Conservation (phyloP, 2,888 invertebrate genomes). For the Galerucella calmariensis region DNA sequence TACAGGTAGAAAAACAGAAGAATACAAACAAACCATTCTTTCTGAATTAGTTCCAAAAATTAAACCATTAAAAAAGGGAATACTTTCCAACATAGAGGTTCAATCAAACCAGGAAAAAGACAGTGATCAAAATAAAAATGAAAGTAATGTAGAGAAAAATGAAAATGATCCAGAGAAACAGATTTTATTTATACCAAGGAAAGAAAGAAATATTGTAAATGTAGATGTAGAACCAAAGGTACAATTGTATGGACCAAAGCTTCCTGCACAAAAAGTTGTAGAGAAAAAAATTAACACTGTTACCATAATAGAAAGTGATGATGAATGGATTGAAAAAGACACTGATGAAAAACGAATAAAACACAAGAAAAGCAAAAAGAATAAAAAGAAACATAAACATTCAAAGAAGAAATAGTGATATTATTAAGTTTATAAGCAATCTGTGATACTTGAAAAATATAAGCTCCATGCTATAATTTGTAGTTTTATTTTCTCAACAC, state of each 20-base stretch:
- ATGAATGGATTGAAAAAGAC: constrained; percentile 57
- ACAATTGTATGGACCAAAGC: constrained; percentile 53
- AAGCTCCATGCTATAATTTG: background rate
- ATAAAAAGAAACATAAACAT: constrained; percentile 57
- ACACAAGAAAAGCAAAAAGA: constrained; percentile 51
- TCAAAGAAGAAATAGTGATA: constrained; percentile 46
- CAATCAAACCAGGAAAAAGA: constrained; percentile 47
- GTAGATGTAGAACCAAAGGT: constrained; percentile 1
- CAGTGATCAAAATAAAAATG: background rate
- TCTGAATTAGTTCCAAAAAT: constrained; percentile 61
- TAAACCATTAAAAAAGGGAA: constrained; percentile 60
- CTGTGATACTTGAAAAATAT: constrained; percentile 1
- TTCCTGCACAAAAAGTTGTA: constrained; percentile 43
- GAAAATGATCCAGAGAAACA: background rate
- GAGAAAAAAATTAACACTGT: background rate
- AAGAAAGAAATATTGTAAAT: background rate
- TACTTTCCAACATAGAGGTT: constrained; percentile 59
- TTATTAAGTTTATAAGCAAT: background rate
- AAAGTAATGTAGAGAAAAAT: background rate
- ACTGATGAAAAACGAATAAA: constrained; percentile 43
- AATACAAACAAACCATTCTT: constrained; percentile 55
- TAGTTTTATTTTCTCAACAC: background rate
- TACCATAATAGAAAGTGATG: constrained; percentile 45
- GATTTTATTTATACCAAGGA: background rate
- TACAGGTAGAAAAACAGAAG: constrained; percentile 47